These are phyloP conservation scores for Bostrychus sinensis DNA, from an alignment of 2,113 vertebrate species.

Conservation along the genomic window DNA sequence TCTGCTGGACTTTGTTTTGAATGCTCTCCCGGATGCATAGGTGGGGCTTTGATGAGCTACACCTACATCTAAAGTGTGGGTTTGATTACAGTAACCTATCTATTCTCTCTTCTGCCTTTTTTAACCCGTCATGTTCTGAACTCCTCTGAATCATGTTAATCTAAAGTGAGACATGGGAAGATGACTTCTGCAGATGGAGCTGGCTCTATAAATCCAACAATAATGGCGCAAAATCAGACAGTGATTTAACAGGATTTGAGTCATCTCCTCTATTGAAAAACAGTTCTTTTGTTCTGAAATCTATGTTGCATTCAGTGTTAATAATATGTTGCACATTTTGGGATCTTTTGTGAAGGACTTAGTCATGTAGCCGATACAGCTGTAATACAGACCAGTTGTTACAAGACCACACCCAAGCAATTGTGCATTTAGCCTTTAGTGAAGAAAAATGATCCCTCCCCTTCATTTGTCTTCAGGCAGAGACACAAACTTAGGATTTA, in stretches of 20 bases:
- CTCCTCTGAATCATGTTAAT: constrained; percentile 28
- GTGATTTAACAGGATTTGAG: constrained; percentile 10
- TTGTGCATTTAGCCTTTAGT: constrained; percentile 18
- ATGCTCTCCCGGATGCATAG: background rate
- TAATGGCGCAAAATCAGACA: constrained; percentile 16
- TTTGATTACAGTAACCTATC: background rate
- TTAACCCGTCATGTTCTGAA: constrained; percentile 10
- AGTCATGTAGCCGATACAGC: background rate
- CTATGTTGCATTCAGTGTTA: background rate
- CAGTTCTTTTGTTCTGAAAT: background rate
- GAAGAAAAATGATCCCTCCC: constrained; percentile 39
- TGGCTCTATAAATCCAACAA: constrained; percentile 28
- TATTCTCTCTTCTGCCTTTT: constrained; percentile 6
- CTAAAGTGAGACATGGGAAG: constrained; percentile 31
- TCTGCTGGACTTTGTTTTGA: constrained; percentile 2
- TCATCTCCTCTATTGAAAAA: background rate
- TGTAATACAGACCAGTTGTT: background rate
- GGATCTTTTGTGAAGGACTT: background rate
- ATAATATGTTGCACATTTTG: background rate
- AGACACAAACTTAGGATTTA: constrained; percentile 52
- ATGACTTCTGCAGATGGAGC: constrained; percentile 53
- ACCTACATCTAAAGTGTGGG: background rate
- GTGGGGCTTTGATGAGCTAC: constrained; percentile 9
- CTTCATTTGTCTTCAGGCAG: constrained; percentile 32
- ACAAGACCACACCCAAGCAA: constrained; percentile 18